These are phyloP conservation scores for Gadopsis bispinosus DNA, from an alignment of 2,797 vertebrate genomes.

Conservation along the genomic window DNA sequence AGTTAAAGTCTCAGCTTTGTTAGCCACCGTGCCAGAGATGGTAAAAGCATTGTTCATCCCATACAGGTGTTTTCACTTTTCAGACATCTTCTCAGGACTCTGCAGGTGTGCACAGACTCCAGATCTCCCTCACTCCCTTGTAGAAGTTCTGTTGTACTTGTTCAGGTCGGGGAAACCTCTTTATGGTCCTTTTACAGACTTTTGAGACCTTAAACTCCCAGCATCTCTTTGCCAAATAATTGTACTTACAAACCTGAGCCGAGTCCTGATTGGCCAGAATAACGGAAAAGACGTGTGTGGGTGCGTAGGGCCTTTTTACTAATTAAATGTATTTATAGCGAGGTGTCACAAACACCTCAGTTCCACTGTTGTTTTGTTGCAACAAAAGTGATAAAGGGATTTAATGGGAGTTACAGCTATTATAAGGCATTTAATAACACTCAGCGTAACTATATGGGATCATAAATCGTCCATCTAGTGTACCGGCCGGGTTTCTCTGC, in stretches of 20 bases:
- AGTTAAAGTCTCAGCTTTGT: background rate
- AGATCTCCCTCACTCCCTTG: background rate
- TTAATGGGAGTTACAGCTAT: slow-evolving; percentile 4
- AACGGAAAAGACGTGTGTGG: slow-evolving; percentile 9
- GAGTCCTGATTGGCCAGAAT: slow-evolving; percentile 5
- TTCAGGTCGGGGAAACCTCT: background rate
- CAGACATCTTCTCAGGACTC: background rate
- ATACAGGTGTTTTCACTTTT: background rate
- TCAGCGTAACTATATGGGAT: background rate
- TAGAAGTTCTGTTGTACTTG: background rate
- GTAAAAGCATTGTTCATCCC: background rate
- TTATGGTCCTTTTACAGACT: background rate
- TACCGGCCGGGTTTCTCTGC: background rate
- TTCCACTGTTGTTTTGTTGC: slow-evolving; percentile 30
- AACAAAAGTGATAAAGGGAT: slow-evolving; percentile 29
- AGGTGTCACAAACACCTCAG: slow-evolving; percentile 38
- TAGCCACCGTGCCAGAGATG: background rate
- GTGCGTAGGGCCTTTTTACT: slow-evolving; percentile 25
- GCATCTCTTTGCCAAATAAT: background rate
- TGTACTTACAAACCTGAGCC: background rate
- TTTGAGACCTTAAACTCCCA: background rate
- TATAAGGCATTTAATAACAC: slow-evolving; percentile 18
- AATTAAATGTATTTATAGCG: slow-evolving; percentile 50
- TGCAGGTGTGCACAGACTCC: background rate
- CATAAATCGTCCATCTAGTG: slow-evolving; percentile 1